A percentile compares a stretch with the other conserved stretches of the same genome.
Conservation (phyloP, 2,888 invertebrate genomes). For the Chloromyia formosa region DNA sequence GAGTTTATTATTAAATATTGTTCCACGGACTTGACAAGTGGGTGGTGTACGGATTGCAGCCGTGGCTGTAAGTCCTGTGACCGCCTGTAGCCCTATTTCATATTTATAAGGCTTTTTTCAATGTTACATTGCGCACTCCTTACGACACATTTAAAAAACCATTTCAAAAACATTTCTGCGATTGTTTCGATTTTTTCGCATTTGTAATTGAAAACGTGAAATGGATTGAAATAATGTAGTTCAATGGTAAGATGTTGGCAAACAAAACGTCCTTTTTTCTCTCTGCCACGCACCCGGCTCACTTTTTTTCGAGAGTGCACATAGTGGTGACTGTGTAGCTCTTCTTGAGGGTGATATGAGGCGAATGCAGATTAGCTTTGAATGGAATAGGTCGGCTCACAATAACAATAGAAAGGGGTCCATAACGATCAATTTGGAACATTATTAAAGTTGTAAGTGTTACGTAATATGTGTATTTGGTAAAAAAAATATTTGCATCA, state of each 20-base stretch:
- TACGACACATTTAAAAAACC: conserved; percentile 23
- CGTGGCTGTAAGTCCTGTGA: background rate
- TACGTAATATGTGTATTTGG: too few relatives aligned
- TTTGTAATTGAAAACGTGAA: conserved; percentile 18
- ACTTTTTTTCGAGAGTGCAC: conserved; percentile 5
- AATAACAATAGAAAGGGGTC: conserved; percentile 53
- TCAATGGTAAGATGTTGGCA: conserved; percentile 42
- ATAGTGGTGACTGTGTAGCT: background rate
- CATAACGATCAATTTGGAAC: conserved; percentile 28
- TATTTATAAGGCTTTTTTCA: background rate
- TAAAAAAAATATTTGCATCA: too few relatives aligned
- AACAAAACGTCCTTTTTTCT: background rate
- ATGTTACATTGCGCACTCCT: conserved; percentile 6
- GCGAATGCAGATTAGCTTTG: conserved; percentile 29
- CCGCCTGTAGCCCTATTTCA: conserved; percentile 29
- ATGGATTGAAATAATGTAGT: conserved; percentile 39
- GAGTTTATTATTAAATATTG: conserved; percentile 51
- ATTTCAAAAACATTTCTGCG: conserved; percentile 33
- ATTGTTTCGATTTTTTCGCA: conserved; percentile 36
- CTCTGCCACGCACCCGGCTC: conserved; percentile 38
- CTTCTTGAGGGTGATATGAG: background rate
- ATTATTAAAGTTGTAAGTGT: conserved; percentile 21
- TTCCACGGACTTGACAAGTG: conserved; percentile 40
- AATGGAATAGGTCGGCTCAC: conserved; percentile 55
- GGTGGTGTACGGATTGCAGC: conserved; percentile 3